Evolutionary conservation across 2,113 vertebrate species (phyloP).

Genomic region (Pangasianodon gigas): DNA sequence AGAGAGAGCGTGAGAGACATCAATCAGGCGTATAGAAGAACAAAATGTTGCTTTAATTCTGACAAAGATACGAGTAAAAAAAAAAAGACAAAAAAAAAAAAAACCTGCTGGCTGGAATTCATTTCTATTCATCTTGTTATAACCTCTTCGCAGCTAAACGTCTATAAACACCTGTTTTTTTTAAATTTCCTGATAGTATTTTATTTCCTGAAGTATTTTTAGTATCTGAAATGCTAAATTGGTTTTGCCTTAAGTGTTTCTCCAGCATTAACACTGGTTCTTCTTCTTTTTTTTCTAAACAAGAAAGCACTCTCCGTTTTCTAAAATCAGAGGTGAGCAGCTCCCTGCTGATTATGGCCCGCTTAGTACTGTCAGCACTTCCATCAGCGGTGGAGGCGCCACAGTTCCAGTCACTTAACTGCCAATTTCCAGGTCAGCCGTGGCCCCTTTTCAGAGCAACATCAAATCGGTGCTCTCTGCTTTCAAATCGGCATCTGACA

Average conservation of each 20-base stretch:
- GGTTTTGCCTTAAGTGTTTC: not conserved
- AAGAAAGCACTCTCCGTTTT: not conserved
- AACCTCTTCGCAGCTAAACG: not conserved
- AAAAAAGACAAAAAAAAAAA: not conserved
- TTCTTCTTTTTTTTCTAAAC: not conserved
- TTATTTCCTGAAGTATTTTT: not conserved
- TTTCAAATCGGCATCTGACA: not conserved
- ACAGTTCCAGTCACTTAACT: conserved; percentile 36
- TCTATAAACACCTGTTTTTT: not conserved
- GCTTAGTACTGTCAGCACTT: conserved; percentile 42
- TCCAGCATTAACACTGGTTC: not conserved
- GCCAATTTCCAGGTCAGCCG: conserved; percentile 41
- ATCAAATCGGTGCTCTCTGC: conserved; percentile 13
- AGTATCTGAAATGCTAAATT: not conserved
- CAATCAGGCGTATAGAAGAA: not conserved
- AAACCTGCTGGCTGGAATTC: conserved; percentile 5
- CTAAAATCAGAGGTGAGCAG: conserved; percentile 6
- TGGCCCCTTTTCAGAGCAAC: conserved; percentile 12
- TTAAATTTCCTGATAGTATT: not conserved
- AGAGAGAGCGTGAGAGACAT: not conserved
- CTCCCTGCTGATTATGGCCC: conserved; percentile 23
- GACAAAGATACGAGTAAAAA: conserved; percentile 1
- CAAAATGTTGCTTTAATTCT: not conserved
- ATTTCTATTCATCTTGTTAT: not conserved
- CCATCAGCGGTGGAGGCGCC: conserved; percentile 25